phyloP scores from a whole-genome alignment of 2,888 invertebrate species.

The Lacanobia wlatinum region DNA sequence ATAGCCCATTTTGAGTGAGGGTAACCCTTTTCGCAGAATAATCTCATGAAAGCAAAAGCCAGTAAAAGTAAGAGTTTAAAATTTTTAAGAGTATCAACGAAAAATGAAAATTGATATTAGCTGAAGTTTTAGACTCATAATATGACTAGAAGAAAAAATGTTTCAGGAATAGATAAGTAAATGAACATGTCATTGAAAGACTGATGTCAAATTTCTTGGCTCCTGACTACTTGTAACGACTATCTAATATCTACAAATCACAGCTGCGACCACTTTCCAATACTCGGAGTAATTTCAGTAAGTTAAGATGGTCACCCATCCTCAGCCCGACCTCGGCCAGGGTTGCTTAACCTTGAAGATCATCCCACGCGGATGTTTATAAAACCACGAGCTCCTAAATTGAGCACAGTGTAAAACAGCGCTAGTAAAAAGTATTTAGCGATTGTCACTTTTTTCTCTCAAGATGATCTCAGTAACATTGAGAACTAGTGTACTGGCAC shows the following conservation, averaged over 20 bases:
- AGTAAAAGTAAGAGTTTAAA: too few relatives aligned
- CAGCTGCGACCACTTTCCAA: background rate
- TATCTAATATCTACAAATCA: too few relatives aligned
- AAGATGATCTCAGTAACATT: conserved; percentile 20
- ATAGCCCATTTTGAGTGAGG: background rate
- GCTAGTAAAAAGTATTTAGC: background rate
- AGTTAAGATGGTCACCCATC: background rate
- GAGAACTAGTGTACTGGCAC: conserved; percentile 26
- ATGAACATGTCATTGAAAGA: too few relatives aligned
- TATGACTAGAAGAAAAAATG: conserved; percentile 3
- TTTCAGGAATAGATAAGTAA: background rate
- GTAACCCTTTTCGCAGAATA: conserved; percentile 24
- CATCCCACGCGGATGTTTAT: too few relatives aligned
- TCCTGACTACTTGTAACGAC: too few relatives aligned
- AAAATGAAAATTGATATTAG: background rate
- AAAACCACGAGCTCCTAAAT: too few relatives aligned
- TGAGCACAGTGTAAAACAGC: background rate
- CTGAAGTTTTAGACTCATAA: background rate
- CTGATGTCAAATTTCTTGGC: too few relatives aligned
- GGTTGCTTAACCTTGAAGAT: background rate
- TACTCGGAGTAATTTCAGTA: background rate
- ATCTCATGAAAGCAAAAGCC: conserved; percentile 23
- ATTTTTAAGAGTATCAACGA: conserved; percentile 10
- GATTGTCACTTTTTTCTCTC: conserved; percentile 29
- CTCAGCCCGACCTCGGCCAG: background rate